Conservation (phyloP, 2,888 invertebrate species). For the Galerucella pusilla region DNA sequence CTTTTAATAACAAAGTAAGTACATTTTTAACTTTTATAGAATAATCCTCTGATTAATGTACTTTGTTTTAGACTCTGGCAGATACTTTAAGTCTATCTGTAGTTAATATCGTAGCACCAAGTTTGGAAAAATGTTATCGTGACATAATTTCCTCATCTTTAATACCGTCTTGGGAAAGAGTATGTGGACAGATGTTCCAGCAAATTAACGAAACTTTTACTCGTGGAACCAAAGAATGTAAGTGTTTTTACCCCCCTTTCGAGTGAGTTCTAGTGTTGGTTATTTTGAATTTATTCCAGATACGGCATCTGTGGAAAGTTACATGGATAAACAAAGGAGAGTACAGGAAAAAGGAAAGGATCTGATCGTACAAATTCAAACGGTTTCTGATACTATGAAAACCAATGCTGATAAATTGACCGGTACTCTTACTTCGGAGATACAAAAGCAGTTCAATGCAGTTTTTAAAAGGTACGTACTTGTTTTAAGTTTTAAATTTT, state of each 20-base stretch:
- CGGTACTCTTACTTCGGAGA: slow-evolving; percentile 57
- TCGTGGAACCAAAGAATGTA: slow-evolving; percentile 91
- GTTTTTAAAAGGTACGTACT: slow-evolving; percentile 56
- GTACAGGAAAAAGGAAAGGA: slow-evolving; percentile 64
- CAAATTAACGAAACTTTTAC: slow-evolving; percentile 91
- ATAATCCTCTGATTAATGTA: not conserved
- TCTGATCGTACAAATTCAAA: slow-evolving; percentile 63
- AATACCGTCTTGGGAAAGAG: slow-evolving; percentile 88
- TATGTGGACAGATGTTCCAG: slow-evolving; percentile 86
- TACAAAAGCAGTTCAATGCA: slow-evolving; percentile 60
- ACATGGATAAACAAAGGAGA: slow-evolving; percentile 63
- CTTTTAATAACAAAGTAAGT: slow-evolving; percentile 81
- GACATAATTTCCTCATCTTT: slow-evolving; percentile 81
- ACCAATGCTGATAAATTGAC: slow-evolving; percentile 60
- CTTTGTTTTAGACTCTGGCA: slow-evolving; percentile 72
- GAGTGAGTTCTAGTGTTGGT: not conserved
- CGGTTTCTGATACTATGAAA: slow-evolving; percentile 61
- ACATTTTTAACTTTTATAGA: not conserved
- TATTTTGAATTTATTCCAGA: slow-evolving; percentile 45
- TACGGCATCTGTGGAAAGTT: slow-evolving; percentile 63
- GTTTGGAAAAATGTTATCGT: slow-evolving; percentile 81
- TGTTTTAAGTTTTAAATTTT: not conserved
- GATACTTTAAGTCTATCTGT: slow-evolving; percentile 80
- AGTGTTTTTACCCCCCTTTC: slow-evolving; percentile 58
- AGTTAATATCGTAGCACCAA: slow-evolving; percentile 76